Evolutionary conservation across 2,888 invertebrate genomes (phyloP), one percentile per base, ranked within the genome.

Genomic region (Dryococelus australis): DNA sequence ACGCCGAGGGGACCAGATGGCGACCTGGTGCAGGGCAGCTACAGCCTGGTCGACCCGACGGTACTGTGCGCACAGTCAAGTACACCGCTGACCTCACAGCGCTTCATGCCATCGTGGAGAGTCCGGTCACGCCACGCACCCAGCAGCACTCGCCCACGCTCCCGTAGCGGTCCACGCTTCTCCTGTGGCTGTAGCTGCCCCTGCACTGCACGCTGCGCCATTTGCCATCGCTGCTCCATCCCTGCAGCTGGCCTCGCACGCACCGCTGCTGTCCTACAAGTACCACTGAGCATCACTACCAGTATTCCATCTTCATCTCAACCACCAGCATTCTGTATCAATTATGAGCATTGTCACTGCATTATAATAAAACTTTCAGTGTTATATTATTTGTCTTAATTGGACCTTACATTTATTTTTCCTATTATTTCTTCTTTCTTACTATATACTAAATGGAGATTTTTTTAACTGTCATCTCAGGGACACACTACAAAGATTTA

Each of bases 41-140:
- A 89, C 88, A 87, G 86, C 86, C 87, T 89, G 28, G 84, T 86
- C 0, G 88, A 88, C 88, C 88, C 28, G 88, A 88, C 87, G 88
- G 88, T 84, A 88, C 86, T 47, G 87, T 87, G 43, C 87, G 88
- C 78, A 88, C 83, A 2, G 92, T 92, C 6, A 92, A 92, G 43
- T 92, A 91, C 85, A 90, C 90, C 90, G 79, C 90, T 90, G 87
- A 88, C 24, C 87, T 20, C 80, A 86, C 87, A 87, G 86, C 85
- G 89, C 78, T 88, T 88, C 87, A 88, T 87, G 88, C 88, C 86
- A 87, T 88, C 35, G 88, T 88, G 24, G 65, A 65, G 65, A 65
- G 65, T 65, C 65, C 6, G 65, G 65, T 8, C n/a, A 65, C 8
- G 65, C 65, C 13, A 24, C n/a, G 65, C 65, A 65, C n/a, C 65